Evolutionary conservation across 1,140 invertebrate species (phyloP).

Genomic region (Papilio xuthus): DNA sequence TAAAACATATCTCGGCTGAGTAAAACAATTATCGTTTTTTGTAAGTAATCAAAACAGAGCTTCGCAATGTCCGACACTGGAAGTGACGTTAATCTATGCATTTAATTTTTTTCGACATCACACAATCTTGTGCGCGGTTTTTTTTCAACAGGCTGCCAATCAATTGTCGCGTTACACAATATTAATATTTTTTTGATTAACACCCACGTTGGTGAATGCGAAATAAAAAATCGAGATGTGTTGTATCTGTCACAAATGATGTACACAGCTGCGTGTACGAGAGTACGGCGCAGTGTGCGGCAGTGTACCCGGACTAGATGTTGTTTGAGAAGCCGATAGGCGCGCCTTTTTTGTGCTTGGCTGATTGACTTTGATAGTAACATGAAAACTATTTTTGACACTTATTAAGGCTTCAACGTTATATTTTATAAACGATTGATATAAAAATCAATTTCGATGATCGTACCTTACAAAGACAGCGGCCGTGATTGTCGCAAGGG

Average conservation of each 20-base stretch:
- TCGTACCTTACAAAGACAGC: constrained; percentile 92
- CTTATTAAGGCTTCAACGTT: background rate
- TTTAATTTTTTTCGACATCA: background rate
- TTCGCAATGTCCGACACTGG: background rate
- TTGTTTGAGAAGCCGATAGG: background rate
- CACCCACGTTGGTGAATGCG: background rate
- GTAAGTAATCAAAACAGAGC: constrained; percentile 2
- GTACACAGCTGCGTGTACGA: background rate
- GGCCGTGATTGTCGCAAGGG: constrained; percentile 88
- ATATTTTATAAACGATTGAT: background rate
- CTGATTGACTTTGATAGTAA: background rate
- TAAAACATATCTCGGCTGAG: background rate
- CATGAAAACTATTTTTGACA: background rate
- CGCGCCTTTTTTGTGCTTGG: background rate
- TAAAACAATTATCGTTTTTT: background rate
- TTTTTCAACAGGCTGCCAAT: constrained; percentile 31
- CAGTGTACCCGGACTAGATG: constrained; percentile 8
- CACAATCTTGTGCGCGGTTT: background rate
- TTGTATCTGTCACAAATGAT: background rate
- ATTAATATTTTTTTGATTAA: constrained; percentile 16
- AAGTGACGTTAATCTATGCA: background rate
- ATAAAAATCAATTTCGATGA: no score
- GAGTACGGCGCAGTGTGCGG: background rate
- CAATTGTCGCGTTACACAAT: background rate
- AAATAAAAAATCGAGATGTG: constrained; percentile 2